Evolutionary conservation across 1,140 invertebrate species (phyloP), one percentile per base, ranked within the genome.

Genomic region (Brachionus plicatilis): DNA sequence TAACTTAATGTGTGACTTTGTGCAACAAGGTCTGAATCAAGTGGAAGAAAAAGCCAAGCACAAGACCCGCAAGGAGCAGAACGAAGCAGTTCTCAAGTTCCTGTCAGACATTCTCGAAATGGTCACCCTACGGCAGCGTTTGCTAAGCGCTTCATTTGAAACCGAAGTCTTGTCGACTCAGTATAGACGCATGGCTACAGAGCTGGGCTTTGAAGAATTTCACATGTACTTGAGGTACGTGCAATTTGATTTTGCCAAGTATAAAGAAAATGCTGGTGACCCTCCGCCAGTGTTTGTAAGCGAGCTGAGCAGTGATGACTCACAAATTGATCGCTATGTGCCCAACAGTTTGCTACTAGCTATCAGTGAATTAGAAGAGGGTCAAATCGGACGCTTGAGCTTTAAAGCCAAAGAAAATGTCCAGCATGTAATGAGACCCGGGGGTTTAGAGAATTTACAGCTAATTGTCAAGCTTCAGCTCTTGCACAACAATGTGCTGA

Each of bases 361-460:
- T 8, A 88, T 90, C 37, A 86, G 89, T 85, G 89, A 90, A 70
- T 84, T 90, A 17, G 89, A 90, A 85, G 89, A 90, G 70, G 86
- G 86, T 9, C 87, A 88, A 56, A 87, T 89, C 29, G 89, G 89
- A 1, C 86, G 87, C 65, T 88, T 90, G 76, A 87, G 86, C 29
- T 90, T 89, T 66, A 86, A 87, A 24, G 87, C 85, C 60, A 84
- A 86, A 29, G 88, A 89, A 66, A 87, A 87, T 11, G 60, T 89
- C 8, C 66, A 88, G 29, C 86, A 89, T 86, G 87, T 89, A 7
- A 72, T 89, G 83, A 85, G 86, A 45, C 83, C 86, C 5, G 86
- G 86, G 41, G 88, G 88, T 6, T 37, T 90, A 41, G 87, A 88
- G 65, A 89, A 87, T 83, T 80, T 90, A 12, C 87, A 88, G 80